These are phyloP conservation scores for Catocala sponsa DNA, from an alignment of 2,888 invertebrate genomes.

Conservation along the genomic window DNA sequence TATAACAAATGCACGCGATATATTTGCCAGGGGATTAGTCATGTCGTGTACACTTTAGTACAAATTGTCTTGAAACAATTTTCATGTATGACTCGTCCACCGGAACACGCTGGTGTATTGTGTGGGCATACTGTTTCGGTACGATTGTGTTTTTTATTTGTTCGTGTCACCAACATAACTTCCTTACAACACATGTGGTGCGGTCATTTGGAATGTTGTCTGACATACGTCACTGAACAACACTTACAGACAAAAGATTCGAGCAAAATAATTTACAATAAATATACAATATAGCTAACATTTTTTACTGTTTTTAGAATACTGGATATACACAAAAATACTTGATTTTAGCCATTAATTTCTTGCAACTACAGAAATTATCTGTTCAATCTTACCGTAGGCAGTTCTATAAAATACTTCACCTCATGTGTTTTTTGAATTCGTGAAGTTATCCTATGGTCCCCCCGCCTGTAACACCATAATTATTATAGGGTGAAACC, in stretches of 20 bases:
- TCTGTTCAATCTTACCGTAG: too few species aligned
- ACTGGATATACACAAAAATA: too few species aligned
- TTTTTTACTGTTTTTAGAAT: too few species aligned
- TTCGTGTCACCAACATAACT: neutral
- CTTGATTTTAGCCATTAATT: too few species aligned
- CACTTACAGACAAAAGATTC: neutral
- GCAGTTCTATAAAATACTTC: too few species aligned
- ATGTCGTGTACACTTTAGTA: neutral
- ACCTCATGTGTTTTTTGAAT: too few species aligned
- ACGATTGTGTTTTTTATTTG: constrained; percentile 12
- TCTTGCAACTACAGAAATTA: too few species aligned
- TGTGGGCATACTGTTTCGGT: constrained; percentile 5
- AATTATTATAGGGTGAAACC: too few species aligned
- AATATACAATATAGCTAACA: too few species aligned
- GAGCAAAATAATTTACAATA: too few species aligned
- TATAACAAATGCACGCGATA: neutral
- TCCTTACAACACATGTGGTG: constrained; percentile 7
- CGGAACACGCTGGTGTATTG: constrained; percentile 2
- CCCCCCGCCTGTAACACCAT: too few species aligned
- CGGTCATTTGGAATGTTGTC: neutral
- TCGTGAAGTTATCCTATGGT: too few species aligned
- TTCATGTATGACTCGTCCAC: constrained; percentile 11
- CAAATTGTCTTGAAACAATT: constrained; percentile 8
- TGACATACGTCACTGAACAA: neutral
- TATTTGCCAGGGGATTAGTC: constrained; percentile 1